phyloP scores from a whole-genome alignment of 2,888 invertebrate species.

The Callyntrura guangdongensis region DNA sequence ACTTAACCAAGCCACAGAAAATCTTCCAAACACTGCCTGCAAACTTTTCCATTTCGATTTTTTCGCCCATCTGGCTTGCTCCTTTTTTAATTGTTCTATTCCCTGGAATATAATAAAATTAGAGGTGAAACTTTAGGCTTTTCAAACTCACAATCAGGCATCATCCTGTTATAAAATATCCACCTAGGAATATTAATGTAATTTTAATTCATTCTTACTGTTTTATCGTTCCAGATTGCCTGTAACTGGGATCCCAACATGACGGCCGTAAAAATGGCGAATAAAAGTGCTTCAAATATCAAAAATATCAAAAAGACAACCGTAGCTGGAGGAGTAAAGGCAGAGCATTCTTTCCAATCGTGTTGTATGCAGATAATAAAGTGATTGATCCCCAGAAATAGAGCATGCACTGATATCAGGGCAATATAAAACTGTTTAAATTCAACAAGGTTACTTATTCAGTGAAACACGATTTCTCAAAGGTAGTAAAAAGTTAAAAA shows the following conservation, averaged over 20 bases:
- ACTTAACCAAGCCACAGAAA: conserved; percentile 97
- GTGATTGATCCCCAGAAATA: conserved; percentile 95
- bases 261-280: conserved; percentile 98
- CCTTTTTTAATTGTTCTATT: conserved; percentile 98
- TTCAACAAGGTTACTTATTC: too few relatives aligned
- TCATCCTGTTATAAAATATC: too few relatives aligned
- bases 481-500: too few relatives aligned
- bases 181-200: too few relatives aligned
- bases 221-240: conserved; percentile 99
- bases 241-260: conserved; percentile 99
- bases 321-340: conserved; percentile 97
- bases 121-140: too few relatives aligned
- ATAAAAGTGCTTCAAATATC: conserved; percentile 97
- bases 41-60: conserved; percentile 98
- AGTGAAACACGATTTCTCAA: too few relatives aligned
- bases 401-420: conserved; percentile 96
- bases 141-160: too few relatives aligned
- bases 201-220: conserved; percentile 90
- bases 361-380: conserved; percentile 96
- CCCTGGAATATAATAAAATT: conserved; percentile 88
- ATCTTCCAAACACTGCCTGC: conserved; percentile 98
- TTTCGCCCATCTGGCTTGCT: conserved; percentile 96
- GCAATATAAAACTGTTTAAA: conserved; percentile 95
- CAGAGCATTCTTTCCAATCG: conserved; percentile 97
- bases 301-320: conserved; percentile 96